Evolutionary conservation across 2,113 vertebrate genomes (phyloP), one percentile per base, ranked within the genome.

Genomic region (Epinephelus cyanopodus): DNA sequence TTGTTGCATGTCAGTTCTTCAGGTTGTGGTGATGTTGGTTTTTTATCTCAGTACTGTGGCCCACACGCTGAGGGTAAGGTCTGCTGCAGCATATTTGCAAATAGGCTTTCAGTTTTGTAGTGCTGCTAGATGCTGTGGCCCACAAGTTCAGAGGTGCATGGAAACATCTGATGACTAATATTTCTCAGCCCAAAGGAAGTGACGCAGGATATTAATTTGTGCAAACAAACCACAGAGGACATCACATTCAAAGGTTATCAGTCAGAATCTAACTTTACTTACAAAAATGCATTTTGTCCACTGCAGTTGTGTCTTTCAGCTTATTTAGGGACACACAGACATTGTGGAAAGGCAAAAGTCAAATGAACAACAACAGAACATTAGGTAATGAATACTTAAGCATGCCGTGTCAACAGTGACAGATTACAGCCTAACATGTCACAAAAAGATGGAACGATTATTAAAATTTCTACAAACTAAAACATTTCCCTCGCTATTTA

Each of bases 91-190:
- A 29, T 78, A 52, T 84, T 53, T 78, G 79, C 72, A 72, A 50
- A 77, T 15, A 45, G 3, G 21, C 48, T 67, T 80, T 86, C 73
- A 70, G 65, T 50, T 85, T 74, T 33, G 63, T 82, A 42, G n/a
- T 11, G 73, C 70, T 54, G 37, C 65, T 64, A n/a, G 76, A 78
- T 64, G 65, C 37, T 48, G 25, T 23, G 12, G 60, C 50, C 76
- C 50, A 54, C 3, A 60, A 37, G 53, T 67, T 87, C 61, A 81
- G 39, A 67, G 52, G 29, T 67, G 61, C 37, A 56, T 69, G 64
- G 66, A 90, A 86, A 79, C 65, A 69, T 71, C 45, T 33, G 58
- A 69, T 86, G 84, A 86, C 58, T 75, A 68, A 82, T 60, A 54
- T 42, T 73, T 79, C n/a, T 52, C 23, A 50, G 57, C 25, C 69